Percentiles rank a stretch among this genome's conserved stretches.
These are phyloP conservation scores for Arctocebus calabarensis DNA, from an alignment of 2,797 vertebrate species.

Conservation along the genomic window DNA sequence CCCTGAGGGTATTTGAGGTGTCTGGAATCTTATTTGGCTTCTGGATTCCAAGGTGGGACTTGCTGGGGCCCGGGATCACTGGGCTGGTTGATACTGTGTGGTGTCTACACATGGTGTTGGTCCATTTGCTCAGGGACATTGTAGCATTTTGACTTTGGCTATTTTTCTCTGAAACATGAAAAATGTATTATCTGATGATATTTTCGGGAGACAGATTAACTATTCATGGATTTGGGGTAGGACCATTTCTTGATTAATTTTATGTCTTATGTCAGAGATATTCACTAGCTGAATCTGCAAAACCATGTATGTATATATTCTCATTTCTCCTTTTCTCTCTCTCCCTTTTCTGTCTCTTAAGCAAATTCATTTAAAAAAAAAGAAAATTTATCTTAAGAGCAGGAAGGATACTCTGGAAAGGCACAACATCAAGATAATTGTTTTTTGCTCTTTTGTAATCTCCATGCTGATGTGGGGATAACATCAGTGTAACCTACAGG, in stretches of 20 bases:
- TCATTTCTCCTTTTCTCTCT: background rate
- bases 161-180: conserved; percentile 47
- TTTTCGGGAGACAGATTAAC: conserved; percentile 17
- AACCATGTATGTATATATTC: background rate
- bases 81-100: background rate
- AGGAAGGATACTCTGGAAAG: conserved; percentile 22
- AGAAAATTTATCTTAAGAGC: background rate
- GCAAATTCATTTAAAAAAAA: background rate
- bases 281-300: background rate
- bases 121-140: background rate
- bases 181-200: background rate
- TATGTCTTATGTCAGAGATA: background rate
- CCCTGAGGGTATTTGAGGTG: background rate
- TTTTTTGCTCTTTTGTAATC: background rate
- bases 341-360: background rate
- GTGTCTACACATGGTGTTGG: accelerated
- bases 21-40: background rate
- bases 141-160: background rate
- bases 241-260: conserved; percentile 1
- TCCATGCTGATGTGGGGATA: background rate
- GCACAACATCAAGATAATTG: background rate
- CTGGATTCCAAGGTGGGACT: background rate
- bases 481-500: background rate
- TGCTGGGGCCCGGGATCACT: background rate
- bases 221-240: background rate